Evolutionary conservation across 1,140 invertebrate species (phyloP), one percentile per base, ranked within the genome.

Genomic region (Saccostrea echinata): DNA sequence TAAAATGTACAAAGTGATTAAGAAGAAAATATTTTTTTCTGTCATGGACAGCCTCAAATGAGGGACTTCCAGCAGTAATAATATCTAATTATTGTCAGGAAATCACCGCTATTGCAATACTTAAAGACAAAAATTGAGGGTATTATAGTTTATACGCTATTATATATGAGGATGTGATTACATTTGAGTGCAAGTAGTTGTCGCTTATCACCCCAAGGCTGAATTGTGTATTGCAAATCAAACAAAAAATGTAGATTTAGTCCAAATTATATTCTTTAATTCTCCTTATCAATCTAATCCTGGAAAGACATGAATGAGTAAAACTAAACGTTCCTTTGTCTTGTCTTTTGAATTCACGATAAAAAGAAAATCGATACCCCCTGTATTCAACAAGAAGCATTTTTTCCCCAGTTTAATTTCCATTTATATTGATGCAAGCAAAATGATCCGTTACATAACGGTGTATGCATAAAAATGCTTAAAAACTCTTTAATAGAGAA

Each of bases 371-470:
- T 61, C n/a, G 4, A 61, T 18, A n/a, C 55, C 18, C 18, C 18
- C 55, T 21, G 18, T 21, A 61, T 61, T 4, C 16, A 61, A 21
- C 18, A 61, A 21, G 18, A 3, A 18, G 16, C n/a, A 21, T 18
- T 61, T 61, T 21, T 61, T n/a, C 8, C 27, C 27, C 68, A 27
- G 27, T 76, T 76, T 76, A 24, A 76, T 76, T 76, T 30, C 68
- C 68, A 76, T 76, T 76, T 76, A 76, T 76, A 76, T 76, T 30
- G 68, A 76, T 61, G 55, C 55, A 61, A 21, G 0, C 18, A 18
- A 61, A 61, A 61, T 21, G 55, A 61, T n/a, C 55, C 6, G 55
- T 61, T 61, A 61, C 55, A 61, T 61, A 18, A 61, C 16, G 18
- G 3, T n/a, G 55, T 61, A 61, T 21, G 55, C 55, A 61, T 61